These are phyloP conservation scores for Stegophylla sp. DNA, from an alignment of 2,888 invertebrate species.

Conservation along the genomic window DNA sequence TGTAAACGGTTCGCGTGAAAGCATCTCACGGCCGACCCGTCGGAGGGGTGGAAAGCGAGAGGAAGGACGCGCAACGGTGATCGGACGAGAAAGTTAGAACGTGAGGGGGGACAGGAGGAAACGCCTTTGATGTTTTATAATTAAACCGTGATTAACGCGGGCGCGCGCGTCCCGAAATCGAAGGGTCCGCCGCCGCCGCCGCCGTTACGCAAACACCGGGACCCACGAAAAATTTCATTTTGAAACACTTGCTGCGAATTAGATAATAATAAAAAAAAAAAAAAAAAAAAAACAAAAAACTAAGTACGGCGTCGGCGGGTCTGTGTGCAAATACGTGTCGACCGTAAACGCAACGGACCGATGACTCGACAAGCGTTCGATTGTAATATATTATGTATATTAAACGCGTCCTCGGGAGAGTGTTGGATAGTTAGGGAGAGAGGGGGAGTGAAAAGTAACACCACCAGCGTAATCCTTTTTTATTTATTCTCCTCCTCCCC, in stretches of 20 bases:
- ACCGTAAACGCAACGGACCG: background rate
- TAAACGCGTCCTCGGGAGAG: no score
- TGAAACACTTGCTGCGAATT: conserved; percentile 15
- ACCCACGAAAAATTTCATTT: conserved; percentile 42
- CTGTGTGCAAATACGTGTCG: background rate
- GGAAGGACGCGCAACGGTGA: background rate
- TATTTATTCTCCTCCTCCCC: no score
- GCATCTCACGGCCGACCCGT: conserved; percentile 25
- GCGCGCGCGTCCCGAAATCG: background rate
- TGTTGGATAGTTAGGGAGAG: no score
- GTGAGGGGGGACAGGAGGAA: no score
- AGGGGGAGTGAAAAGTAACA: no score
- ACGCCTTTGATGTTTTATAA: conserved; percentile 56
- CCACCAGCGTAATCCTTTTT: no score
- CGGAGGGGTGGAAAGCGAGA: no score
- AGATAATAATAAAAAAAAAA: conserved; percentile 34
- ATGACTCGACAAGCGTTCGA: background rate
- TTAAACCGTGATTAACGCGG: conserved; percentile 59
- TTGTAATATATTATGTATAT: background rate
- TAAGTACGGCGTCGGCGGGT: background rate
- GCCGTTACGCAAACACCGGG: conserved; percentile 47
- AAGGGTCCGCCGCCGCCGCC: conserved; percentile 32
- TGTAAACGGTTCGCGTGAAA: conserved; percentile 8
- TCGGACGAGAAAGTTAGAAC: no score
- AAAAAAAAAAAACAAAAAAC: conserved; percentile 36